Percentiles rank a stretch among this genome's conserved stretches.
Conservation (phyloP, 2,113 vertebrate species). For the Mustelus asterias region DNA sequence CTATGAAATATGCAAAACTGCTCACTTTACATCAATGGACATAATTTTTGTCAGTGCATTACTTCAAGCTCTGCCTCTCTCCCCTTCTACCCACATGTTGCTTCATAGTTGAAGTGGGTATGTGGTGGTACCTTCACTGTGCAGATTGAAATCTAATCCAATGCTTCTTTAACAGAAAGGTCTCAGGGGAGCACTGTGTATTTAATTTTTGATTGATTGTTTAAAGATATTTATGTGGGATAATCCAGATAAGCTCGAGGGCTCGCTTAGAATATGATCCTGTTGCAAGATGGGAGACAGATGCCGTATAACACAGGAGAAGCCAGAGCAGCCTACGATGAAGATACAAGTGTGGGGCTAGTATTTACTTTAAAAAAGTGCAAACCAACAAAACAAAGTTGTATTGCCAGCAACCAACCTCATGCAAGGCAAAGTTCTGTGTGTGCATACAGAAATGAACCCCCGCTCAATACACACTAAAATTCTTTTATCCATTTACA, state of each 20-base stretch:
- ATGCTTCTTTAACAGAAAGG: not conserved
- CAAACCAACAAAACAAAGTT: not conserved
- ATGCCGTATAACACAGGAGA: not conserved
- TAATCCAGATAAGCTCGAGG: conserved; percentile 11
- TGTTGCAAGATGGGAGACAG: not conserved
- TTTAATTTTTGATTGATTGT: conserved; percentile 22
- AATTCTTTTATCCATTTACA: not conserved
- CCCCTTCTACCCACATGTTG: not conserved
- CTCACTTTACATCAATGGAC: not conserved
- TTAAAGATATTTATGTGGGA: conserved; percentile 23
- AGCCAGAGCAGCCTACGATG: not conserved
- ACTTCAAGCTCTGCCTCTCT: not conserved
- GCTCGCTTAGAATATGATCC: not conserved
- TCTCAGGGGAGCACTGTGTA: not conserved
- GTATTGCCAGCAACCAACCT: not conserved
- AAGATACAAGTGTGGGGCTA: not conserved
- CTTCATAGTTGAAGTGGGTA: not conserved
- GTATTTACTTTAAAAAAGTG: not conserved
- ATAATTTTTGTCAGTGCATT: not conserved
- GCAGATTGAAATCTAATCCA: not conserved
- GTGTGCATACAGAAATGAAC: not conserved
- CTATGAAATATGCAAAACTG: not conserved
- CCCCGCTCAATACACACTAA: not conserved
- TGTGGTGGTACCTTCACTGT: not conserved
- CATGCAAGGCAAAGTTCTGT: not conserved